A percentile compares a stretch with the other conserved stretches of the same genome.
Evolutionary conservation across 1,140 invertebrate species (phyloP).

Genomic region (Capitella teleta): DNA sequence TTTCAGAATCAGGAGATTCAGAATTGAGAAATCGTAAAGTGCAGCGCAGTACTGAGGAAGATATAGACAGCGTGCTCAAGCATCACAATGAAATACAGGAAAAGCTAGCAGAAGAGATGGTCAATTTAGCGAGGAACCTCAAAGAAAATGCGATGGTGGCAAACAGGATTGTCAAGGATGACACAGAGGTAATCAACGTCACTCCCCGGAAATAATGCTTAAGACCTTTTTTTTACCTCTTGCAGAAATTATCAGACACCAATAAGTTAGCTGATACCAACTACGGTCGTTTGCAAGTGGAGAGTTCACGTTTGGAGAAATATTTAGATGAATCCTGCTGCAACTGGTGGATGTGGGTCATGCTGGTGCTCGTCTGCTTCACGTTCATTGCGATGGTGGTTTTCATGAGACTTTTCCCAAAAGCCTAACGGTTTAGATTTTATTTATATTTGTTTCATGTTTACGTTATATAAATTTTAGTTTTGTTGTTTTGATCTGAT

Average conservation of each 20-base stretch:
- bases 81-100: conserved; percentile 79
- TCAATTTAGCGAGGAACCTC: conserved; percentile 69
- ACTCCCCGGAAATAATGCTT: not conserved
- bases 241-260: conserved; percentile 60
- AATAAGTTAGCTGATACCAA: conserved; percentile 67
- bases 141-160: conserved; percentile 79
- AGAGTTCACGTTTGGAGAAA: conserved; percentile 68
- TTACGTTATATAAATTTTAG: too few relatives aligned
- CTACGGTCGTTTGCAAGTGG: conserved; percentile 59
- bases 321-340: conserved; percentile 61
- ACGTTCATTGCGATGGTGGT: conserved; percentile 83
- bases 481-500: too few relatives aligned
- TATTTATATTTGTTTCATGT: too few relatives aligned
- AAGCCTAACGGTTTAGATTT: too few relatives aligned
- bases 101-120: conserved; percentile 80
- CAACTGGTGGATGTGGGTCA: conserved; percentile 86
- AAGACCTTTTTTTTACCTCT: conserved; percentile 14
- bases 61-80: conserved; percentile 68
- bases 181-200: conserved; percentile 56
- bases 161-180: conserved; percentile 71
- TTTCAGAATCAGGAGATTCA: too few relatives aligned
- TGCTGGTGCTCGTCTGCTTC: conserved; percentile 67
- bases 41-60: conserved; percentile 43
- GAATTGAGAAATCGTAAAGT: too few relatives aligned
- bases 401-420: conserved; percentile 62